Percentiles rank a stretch among this genome's conserved stretches.
These are phyloP conservation scores for Cinara cedri DNA, from an alignment of 2,888 invertebrate species.

Conservation along the genomic window DNA sequence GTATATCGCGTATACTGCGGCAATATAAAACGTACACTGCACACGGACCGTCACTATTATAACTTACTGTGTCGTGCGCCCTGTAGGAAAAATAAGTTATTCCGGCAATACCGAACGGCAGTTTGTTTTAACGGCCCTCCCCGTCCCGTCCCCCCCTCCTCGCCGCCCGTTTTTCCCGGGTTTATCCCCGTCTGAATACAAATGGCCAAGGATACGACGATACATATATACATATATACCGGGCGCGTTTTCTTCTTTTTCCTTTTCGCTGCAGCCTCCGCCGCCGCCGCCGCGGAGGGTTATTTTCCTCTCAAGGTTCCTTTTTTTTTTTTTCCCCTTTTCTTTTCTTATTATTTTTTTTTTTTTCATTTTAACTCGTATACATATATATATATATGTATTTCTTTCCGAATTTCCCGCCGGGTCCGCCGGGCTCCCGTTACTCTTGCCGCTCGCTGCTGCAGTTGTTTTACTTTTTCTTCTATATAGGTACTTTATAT, in stretches of 20 bases:
- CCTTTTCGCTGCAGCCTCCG: slow-evolving; percentile 47
- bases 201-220: slow-evolving; percentile 54
- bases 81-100: slow-evolving; percentile 56
- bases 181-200: slow-evolving; percentile 57
- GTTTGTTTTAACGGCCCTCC: slow-evolving; percentile 56
- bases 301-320: slow-evolving; percentile 54
- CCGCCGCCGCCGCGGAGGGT: slow-evolving; percentile 36
- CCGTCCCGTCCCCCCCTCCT: too few species aligned
- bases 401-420: slow-evolving; percentile 56
- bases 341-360: too few species aligned
- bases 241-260: slow-evolving; percentile 49
- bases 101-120: slow-evolving; percentile 54
- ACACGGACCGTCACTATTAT: slow-evolving; percentile 54
- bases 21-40: slow-evolving; percentile 8
- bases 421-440: slow-evolving; percentile 39
- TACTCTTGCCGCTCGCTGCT: slow-evolving; percentile 12
- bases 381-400: slow-evolving; percentile 8
- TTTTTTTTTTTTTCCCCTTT: slow-evolving; percentile 59
- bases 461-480: slow-evolving; percentile 61
- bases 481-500: too few species aligned
- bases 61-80: slow-evolving; percentile 48
- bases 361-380: slow-evolving; percentile 50
- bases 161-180: slow-evolving; percentile 59
- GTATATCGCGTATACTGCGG: too few species aligned
- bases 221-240: slow-evolving; percentile 29